Conservation (phyloP, 2,797 vertebrate genomes). For the Syncerus caffer region DNA sequence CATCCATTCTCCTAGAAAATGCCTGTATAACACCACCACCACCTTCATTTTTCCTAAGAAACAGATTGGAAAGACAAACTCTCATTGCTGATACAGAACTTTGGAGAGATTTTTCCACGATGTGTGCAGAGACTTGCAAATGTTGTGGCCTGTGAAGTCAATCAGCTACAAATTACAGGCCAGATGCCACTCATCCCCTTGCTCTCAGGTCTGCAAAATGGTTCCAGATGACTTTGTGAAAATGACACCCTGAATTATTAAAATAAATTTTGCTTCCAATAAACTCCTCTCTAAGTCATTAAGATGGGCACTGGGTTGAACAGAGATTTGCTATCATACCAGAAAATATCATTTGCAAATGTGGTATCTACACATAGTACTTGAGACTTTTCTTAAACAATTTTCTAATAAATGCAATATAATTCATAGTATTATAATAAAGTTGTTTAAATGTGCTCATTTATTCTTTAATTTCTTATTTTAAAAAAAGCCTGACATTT, state of each 20-base stretch:
- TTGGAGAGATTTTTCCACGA: neutral
- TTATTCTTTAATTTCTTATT: neutral
- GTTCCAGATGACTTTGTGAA: neutral
- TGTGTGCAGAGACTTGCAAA: neutral
- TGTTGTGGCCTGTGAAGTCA: neutral
- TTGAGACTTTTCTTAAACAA: neutral
- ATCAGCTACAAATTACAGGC: neutral
- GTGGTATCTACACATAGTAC: neutral
- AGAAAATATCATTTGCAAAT: neutral
- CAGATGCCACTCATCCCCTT: neutral
- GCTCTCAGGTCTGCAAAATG: neutral
- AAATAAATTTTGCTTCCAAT: neutral
- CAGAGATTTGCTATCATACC: neutral
- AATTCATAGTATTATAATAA: neutral
- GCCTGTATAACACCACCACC: neutral
- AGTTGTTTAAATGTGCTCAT: neutral
- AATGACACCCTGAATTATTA: neutral
- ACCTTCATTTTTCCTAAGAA: neutral
- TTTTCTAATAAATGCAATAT: neutral
- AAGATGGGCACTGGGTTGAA: neutral
- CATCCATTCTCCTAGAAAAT: neutral
- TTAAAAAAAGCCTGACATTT: neutral
- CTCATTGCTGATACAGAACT: neutral
- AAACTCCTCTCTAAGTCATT: neutral
- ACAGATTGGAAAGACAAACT: neutral